Evolutionary conservation across 1,140 invertebrate genomes (phyloP).

Genomic region (Trichonephila inaurata): DNA sequence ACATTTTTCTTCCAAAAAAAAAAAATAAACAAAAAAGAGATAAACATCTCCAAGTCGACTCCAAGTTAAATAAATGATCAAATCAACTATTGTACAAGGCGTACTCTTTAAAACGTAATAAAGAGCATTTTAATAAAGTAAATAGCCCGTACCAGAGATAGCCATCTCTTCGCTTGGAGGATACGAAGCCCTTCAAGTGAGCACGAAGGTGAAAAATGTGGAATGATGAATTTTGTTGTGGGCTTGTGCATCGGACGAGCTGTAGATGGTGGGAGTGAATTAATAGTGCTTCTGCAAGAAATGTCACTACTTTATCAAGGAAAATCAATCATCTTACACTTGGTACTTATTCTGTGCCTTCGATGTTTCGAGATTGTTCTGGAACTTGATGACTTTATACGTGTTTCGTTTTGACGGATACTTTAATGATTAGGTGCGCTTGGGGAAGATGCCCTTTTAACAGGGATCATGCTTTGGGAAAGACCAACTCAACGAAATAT

Average conservation of each 20-base stretch:
- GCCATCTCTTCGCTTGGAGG: neutral
- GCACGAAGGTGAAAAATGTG: neutral
- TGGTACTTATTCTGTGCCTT: neutral
- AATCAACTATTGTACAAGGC: neutral
- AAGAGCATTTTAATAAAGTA: neutral
- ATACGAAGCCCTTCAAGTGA: neutral
- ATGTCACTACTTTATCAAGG: slow-evolving; percentile 30
- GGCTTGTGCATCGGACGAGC: neutral
- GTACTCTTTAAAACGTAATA: neutral
- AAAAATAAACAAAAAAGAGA: neutral
- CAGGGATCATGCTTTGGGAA: too few relatives aligned
- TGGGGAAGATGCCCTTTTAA: neutral
- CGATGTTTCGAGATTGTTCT: neutral
- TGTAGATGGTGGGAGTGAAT: slow-evolving; percentile 1
- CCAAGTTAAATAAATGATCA: neutral
- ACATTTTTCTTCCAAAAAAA: neutral
- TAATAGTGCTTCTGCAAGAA: slow-evolving; percentile 24
- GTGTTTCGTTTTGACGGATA: neutral
- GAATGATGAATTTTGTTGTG: slow-evolving; percentile 22
- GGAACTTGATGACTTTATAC: slow-evolving; percentile 41
- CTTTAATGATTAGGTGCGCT: neutral
- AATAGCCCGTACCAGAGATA: neutral
- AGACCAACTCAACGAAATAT: too few relatives aligned
- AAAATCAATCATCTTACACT: slow-evolving; percentile 3
- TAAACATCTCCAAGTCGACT: neutral